Conservation (phyloP, 2,888 invertebrate genomes). For the Ditula angustiorana region DNA sequence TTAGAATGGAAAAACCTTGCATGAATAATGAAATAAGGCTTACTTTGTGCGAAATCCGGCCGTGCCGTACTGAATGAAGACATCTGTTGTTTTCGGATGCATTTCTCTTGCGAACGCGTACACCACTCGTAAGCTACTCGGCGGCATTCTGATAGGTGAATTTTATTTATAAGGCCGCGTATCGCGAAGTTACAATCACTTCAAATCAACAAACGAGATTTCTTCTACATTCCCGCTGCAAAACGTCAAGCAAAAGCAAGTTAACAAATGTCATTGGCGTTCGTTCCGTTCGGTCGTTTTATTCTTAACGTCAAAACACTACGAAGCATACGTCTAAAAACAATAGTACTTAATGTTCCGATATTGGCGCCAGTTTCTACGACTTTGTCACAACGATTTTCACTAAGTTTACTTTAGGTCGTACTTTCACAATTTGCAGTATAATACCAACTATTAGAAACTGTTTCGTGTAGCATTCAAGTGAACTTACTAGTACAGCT, state of each 20-base stretch:
- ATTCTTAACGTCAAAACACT: slow-evolving; percentile 53
- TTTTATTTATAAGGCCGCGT: slow-evolving; percentile 78
- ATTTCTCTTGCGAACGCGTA: slow-evolving; percentile 92
- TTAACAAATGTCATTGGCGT: slow-evolving; percentile 50
- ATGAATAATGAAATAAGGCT: slow-evolving; percentile 65
- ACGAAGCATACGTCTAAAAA: slow-evolving; percentile 43
- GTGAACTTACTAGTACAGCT: slow-evolving; percentile 41
- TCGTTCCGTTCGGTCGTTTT: slow-evolving; percentile 5
- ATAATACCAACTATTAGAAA: slow-evolving; percentile 40
- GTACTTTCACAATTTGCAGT: slow-evolving; percentile 8
- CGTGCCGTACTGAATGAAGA: slow-evolving; percentile 92
- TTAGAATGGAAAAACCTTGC: slow-evolving; percentile 48
- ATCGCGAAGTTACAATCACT: slow-evolving; percentile 78
- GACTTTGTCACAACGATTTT: neutral
- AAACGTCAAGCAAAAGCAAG: slow-evolving; percentile 50
- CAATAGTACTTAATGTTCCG: slow-evolving; percentile 28
- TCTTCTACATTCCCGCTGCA: slow-evolving; percentile 79
- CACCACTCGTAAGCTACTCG: slow-evolving; percentile 87
- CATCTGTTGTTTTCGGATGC: slow-evolving; percentile 89
- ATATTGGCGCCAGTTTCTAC: slow-evolving; percentile 12
- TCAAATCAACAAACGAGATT: slow-evolving; percentile 79
- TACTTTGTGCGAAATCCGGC: slow-evolving; percentile 94
- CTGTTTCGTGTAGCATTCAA: slow-evolving; percentile 14
- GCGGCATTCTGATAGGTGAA: slow-evolving; percentile 78
- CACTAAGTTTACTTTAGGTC: neutral